Evolutionary conservation across 1,140 invertebrate genomes (phyloP), one percentile per base, ranked within the genome.

Genomic region (Brachionus calyciflorus): DNA sequence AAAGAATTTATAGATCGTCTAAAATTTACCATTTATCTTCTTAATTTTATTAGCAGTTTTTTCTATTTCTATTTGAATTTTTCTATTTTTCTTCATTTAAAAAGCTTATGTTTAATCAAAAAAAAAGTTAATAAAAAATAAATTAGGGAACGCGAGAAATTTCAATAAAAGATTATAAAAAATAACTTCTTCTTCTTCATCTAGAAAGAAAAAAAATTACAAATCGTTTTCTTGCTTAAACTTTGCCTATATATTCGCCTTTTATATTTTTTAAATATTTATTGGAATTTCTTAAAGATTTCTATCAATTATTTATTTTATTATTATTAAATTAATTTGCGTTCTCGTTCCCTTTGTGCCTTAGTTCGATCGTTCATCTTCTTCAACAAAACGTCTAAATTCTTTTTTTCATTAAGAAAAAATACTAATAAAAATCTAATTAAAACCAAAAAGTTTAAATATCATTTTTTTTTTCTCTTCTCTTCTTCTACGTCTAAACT

Each of bases 281-380:
- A 60, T 60, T 60, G 55, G 55, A 60, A 60, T 60, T 60, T 60
- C 55, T 60, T 60, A 60, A 60, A 60, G 55, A 60, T 65, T 65
- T 65, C 33, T 65, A 44, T 65, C 60, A 65, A 65, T 65, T 65
- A 65, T 65, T 65, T 65, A 65, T 65, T 44, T 65, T 65, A 44
- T 65, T 44, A 60, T n/a, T n/a, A n/a, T n/a, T n/a, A 65, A 44
- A 65, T 44, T 65, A 65, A 65, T 65, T 65, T 44, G 60, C 60
- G 60, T 65, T 65, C 60, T 41, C 55, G 55, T 60, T 60, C 55
- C 55, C 33, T 37, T 37, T 37, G 3, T 37, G 33, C 9, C 4
- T 37, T 37, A 5, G 33, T 37, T 60, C 37, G 55, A 60, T 60
- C 55, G 55, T 60, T 60, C 55, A 60, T 60, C 55, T 60, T 60